Percentiles rank a stretch among this genome's conserved stretches.
These are phyloP conservation scores for Stegophylla sp. DNA, from an alignment of 2,888 invertebrate species.

Conservation along the genomic window DNA sequence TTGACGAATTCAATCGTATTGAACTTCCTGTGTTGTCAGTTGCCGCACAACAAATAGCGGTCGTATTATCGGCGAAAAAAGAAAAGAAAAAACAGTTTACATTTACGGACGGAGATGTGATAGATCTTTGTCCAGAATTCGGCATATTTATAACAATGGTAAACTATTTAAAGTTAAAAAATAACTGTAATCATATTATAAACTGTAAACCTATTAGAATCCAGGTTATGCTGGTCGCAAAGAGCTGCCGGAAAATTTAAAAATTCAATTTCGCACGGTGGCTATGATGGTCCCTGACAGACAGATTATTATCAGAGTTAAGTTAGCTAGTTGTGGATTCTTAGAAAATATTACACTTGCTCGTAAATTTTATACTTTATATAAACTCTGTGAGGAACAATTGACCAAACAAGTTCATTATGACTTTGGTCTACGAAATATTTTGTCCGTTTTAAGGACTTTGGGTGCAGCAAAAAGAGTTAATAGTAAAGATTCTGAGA, in stretches of 20 bases:
- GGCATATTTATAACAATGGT: constrained; percentile 98
- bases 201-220: constrained; percentile 71
- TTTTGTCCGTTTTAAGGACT: constrained; percentile 90
- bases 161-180: constrained; percentile 60
- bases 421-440: constrained; percentile 94
- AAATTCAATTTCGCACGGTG: constrained; percentile 96
- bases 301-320: constrained; percentile 95
- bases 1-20: constrained; percentile 96
- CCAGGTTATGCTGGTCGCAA: constrained; percentile 97
- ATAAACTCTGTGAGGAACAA: constrained; percentile 96
- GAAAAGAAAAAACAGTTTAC: constrained; percentile 89
- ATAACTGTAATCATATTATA: not conserved
- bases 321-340: constrained; percentile 94
- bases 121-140: constrained; percentile 93
- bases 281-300: constrained; percentile 99
- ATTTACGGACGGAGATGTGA: constrained; percentile 92
- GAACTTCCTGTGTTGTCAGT: constrained; percentile 93
- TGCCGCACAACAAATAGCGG: constrained; percentile 96
- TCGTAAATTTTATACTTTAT: constrained; percentile 93
- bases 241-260: constrained; percentile 94
- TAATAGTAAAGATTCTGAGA: constrained; percentile 90
- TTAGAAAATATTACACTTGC: constrained; percentile 93
- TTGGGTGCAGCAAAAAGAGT: constrained; percentile 90
- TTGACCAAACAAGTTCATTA: constrained; percentile 97
- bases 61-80: constrained; percentile 88